Evolutionary conservation across 2,888 invertebrate genomes (phyloP), one percentile per base, ranked within the genome.

Genomic region (Andrena bucephala): DNA sequence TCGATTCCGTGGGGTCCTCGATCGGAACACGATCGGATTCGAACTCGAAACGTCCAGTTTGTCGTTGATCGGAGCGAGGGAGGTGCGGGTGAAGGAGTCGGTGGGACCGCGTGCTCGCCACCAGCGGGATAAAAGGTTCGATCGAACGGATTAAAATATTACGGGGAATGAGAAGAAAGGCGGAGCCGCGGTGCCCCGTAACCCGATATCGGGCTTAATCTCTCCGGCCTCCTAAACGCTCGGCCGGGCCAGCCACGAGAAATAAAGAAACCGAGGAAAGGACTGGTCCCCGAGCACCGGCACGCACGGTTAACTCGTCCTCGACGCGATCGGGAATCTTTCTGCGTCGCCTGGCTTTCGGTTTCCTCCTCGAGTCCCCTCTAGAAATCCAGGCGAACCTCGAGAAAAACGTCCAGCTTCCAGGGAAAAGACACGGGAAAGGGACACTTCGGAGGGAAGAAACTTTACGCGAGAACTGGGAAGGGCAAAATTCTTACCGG

Each of bases 71-170:
- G 10, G 24, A 57, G 24, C 52, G 8, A 52, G n/a, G 52, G 52
- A 52, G 52, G 20, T 7, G 52, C n/a, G 52, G 24, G 27, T 4
- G 57, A 57, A 27, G 57, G 27, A 4, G 24, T 75, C 31, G 54
- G 70, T 73, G 42, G 70, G 60, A 0, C n/a, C 65, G 59, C 24
- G 33, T n/a, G 62, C 50, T 50, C 66, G 72, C 76, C 80, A 79
- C 86, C 54, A 84, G 59, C 42, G 66, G 87, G 89, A 90, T 89
- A 91, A 92, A 92, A 90, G 90, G 88, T 91, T 90, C 89, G 91
- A 88, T 90, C 89, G 89, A 89, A 89, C 92, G 90, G 92, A 93
- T 92, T 92, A 92, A 92, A 92, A 92, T 92, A 92, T 91, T 91
- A 92, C 91, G 87, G 85, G 84, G 90, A 92, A 91, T 92, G 84